Conservation (phyloP, 2,888 invertebrate genomes). For the Ptychoptera contaminata region DNA sequence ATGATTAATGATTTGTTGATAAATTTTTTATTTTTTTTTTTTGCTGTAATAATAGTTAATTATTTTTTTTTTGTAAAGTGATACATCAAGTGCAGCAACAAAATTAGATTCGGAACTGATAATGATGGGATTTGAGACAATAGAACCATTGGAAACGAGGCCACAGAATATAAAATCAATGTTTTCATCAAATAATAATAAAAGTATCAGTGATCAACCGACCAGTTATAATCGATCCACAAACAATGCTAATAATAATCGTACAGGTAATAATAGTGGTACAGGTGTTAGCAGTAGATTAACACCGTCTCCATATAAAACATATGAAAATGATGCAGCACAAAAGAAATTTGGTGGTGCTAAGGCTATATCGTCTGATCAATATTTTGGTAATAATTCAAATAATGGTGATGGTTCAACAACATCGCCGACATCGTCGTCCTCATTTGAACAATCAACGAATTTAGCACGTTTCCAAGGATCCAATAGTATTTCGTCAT, state of each 20-base stretch:
- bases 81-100: not conserved
- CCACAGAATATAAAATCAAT: constrained; percentile 27
- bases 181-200: constrained; percentile 18
- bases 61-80: not conserved
- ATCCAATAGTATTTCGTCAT: constrained; percentile 86
- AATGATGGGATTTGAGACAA: constrained; percentile 27
- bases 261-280: too few relatives aligned
- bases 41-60: not conserved
- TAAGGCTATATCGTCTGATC: constrained; percentile 95
- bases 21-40: not conserved
- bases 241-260: constrained; percentile 4
- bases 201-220: constrained; percentile 14
- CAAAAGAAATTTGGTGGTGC: constrained; percentile 94
- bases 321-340: constrained; percentile 51
- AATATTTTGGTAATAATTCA: constrained; percentile 71
- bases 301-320: constrained; percentile 6
- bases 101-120: constrained; percentile 23
- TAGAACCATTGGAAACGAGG: constrained; percentile 26
- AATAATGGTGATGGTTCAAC: constrained; percentile 27
- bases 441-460: constrained; percentile 35
- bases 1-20: not conserved
- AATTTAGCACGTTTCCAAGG: constrained; percentile 73
- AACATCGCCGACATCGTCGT: constrained; percentile 9
- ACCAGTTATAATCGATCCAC: constrained; percentile 13
- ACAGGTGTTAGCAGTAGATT: too few relatives aligned